Evolutionary conservation across 2,888 invertebrate species (phyloP).

Genomic region (Pseudococcus jackbeardsleyi): DNA sequence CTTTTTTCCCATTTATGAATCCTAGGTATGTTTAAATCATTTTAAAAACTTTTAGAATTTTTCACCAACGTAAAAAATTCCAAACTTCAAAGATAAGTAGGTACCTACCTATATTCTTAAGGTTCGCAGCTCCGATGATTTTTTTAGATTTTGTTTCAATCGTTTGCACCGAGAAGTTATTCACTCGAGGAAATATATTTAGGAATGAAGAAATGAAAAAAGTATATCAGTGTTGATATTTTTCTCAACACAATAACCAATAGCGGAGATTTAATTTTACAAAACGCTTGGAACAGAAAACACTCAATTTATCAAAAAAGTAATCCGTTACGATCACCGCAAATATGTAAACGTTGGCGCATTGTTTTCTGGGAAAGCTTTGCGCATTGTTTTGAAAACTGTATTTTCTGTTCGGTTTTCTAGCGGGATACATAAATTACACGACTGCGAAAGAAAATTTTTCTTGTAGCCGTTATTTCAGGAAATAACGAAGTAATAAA

Average conservation of each 20-base stretch:
- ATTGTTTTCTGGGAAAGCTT: conserved; percentile 19
- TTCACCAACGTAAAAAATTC: no score
- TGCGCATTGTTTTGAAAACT: conserved; percentile 35
- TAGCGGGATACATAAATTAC: conserved; percentile 30
- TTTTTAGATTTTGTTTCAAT: no score
- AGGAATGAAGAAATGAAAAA: not conserved
- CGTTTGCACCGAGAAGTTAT: not conserved
- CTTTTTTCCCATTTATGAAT: no score
- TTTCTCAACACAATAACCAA: not conserved
- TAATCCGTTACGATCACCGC: conserved; percentile 19
- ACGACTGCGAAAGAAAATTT: conserved; percentile 19
- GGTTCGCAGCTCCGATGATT: no score
- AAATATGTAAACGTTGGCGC: conserved; percentile 24
- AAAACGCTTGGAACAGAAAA: conserved; percentile 6
- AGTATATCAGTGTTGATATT: not conserved
- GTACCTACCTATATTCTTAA: no score
- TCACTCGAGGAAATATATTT: not conserved
- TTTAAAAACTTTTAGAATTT: no score
- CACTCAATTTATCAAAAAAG: conserved; percentile 32
- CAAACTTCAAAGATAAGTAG: no score
- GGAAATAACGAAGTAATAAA: conserved; percentile 46
- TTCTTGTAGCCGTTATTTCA: conserved; percentile 3
- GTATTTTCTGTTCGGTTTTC: conserved; percentile 9
- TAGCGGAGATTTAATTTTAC: conserved; percentile 10
- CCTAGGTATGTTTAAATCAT: no score